Evolutionary conservation across 2,113 vertebrate genomes (phyloP).

Genomic region (Myrmecobius fasciatus): DNA sequence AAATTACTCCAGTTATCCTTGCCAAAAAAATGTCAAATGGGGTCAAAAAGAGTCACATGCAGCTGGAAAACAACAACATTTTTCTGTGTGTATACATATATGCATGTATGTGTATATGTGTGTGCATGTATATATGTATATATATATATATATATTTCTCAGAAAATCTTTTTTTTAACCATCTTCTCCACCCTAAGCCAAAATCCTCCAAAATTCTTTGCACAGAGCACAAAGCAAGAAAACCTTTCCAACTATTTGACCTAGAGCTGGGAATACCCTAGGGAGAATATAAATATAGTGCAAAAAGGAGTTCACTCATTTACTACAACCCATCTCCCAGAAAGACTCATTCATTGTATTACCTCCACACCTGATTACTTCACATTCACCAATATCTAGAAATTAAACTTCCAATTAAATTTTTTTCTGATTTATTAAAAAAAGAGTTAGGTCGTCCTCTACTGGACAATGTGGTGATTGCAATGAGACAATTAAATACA

Average conservation of each 20-base stretch:
- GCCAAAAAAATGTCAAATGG: neutral
- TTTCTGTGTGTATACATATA: no score
- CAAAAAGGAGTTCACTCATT: neutral
- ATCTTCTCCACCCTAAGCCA: neutral
- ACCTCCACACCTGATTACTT: neutral
- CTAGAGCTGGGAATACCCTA: neutral
- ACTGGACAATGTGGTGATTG: neutral
- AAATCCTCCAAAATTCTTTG: neutral
- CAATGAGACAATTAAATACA: neutral
- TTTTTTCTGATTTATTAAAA: neutral
- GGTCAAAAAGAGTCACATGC: neutral
- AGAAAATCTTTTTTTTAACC: neutral
- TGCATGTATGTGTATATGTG: no score
- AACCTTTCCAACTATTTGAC: neutral
- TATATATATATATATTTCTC: neutral
- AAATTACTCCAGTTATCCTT: neutral
- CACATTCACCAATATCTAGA: neutral
- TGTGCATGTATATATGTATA: neutral
- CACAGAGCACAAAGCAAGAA: neutral
- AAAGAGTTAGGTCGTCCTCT: neutral
- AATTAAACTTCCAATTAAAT: neutral
- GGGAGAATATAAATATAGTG: neutral
- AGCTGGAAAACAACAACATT: neutral
- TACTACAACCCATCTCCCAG: neutral
- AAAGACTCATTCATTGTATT: neutral